Base-by-base conservation (phyloP, 2,888 invertebrate species). In the Himalopsyche anomala region DNA sequence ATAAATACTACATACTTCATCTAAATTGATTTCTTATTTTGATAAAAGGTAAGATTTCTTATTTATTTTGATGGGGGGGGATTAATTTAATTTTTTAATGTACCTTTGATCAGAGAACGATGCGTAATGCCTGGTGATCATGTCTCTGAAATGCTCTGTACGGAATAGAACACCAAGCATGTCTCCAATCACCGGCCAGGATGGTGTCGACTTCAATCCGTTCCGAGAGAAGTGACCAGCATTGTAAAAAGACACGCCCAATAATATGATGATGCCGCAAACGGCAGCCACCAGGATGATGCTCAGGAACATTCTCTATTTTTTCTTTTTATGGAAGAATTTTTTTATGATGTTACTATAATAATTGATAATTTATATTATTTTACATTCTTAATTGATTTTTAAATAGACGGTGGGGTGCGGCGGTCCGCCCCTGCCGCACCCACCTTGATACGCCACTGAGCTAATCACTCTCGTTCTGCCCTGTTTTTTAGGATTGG, bases 171-270 rank as follows among this genome's bases (percentile, higher is more conserved):
- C 55, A 0, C 87, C 84, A 0, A 84, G n/a, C 90, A 91, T 90
- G 87, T 91, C 91, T 0, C 92, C 92, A 2, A 91, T 2, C 0
- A 91, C 1, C 5, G 91, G 91, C n/a, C 74, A 81, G 4, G 90
- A 4, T 0, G 86, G 89, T 5, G 89, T 81, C 55, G 89, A 84
- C 85, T 90, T 90, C 6, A 91, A 90, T 1, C 90, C 91, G 62
- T 88, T 86, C 0, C 88, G 89, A 19, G 88, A 88, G 89, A 91
- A 91, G 40, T 56, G 80, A 8, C 51, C 80, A 15, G 42, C 40
- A 15, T 9, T 8, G 28, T 62, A 62, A 19, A 11, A 9, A 19
- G 62, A 62, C 62, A 62, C 62, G 19, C 8, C n/a, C 62, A 4
- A 62, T 19, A 62, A 19, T 19, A 62, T 9, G 62, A 62, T 19